Evolutionary conservation across 2,797 vertebrate species (phyloP), one percentile per base, ranked within the genome.

Genomic region (Brotogeris chrysoptera): DNA sequence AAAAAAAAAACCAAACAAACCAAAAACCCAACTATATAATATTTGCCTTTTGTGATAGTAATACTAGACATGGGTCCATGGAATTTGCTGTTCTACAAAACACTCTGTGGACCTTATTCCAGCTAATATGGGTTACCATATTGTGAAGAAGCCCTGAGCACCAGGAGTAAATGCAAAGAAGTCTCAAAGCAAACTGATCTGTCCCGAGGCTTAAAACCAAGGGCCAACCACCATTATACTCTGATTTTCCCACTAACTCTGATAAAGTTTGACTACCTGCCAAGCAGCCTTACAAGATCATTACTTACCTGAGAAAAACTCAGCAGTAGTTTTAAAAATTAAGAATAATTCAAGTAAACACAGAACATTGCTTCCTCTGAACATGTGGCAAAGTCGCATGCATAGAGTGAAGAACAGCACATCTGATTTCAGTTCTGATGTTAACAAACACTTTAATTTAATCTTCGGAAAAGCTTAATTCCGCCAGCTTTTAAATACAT

Each of bases 41-140:
- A 25, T 65, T 76, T 72, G 9, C 8, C 7, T 71, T 69, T 72
- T 65, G 18, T 27, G 5, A 32, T 34, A 13, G 12, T 16, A 82
- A 43, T 34, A 63, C 2, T 38, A 41, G 30, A 11, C 44, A 43
- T 19, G 18, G 16, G 8, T 59, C 8, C 36, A 32, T 1, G 47
- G 53, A 74, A 88, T 34, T 64, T 92, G 7, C 16, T 80, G 32
- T 13, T 80, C 50, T 39, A 18, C 14, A 63, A 77, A 92, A 59
- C 6, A 7, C 15, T 64, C 10, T 41, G 47, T 15, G 14, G n/a
- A 50, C 1, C 1, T 32, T 5, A 44, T 80, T 82, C 10, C 16
- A 53, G 1, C 5, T 7, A 66, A 46, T 0, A 1, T 11, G 30
- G 2, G 4, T 16, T 80, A 36, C 38, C 32, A 41, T 27, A 13